phyloP scores from a whole-genome alignment of 2,113 vertebrate species.

The Leuciscus idus region DNA sequence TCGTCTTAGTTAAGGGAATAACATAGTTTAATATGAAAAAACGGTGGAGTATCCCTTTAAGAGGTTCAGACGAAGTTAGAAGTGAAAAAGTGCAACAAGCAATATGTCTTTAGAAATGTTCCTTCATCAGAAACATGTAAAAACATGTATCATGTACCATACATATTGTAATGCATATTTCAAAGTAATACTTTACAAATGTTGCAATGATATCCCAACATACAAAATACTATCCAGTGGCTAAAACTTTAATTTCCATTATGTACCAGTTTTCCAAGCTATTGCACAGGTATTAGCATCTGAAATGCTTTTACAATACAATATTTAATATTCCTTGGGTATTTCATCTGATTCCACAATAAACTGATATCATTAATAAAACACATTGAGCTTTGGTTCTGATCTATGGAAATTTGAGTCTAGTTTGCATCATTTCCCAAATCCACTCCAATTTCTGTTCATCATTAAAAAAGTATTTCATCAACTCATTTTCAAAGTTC shows the following conservation, averaged over 20 bases:
- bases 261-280: background rate
- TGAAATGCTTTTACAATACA: background rate
- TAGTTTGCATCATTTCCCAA: conserved; percentile 13
- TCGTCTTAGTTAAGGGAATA: too few species aligned
- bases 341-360: background rate
- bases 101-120: background rate
- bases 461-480: conserved; percentile 57
- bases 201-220: background rate
- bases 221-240: background rate
- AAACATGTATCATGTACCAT: background rate
- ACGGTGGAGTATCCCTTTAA: too few species aligned
- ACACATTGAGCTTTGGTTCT: background rate
- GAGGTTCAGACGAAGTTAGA: background rate
- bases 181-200: background rate
- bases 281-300: background rate
- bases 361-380: background rate
- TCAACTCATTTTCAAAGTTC: conserved; percentile 55
- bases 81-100: too few species aligned
- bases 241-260: background rate
- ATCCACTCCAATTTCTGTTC: conserved; percentile 35
- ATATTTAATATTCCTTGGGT: background rate
- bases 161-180: background rate
- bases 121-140: background rate
- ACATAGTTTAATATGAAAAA: too few species aligned
- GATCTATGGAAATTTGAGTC: background rate